Conservation (phyloP, 2,797 vertebrate genomes). For the Pogoniulus pusillus region DNA sequence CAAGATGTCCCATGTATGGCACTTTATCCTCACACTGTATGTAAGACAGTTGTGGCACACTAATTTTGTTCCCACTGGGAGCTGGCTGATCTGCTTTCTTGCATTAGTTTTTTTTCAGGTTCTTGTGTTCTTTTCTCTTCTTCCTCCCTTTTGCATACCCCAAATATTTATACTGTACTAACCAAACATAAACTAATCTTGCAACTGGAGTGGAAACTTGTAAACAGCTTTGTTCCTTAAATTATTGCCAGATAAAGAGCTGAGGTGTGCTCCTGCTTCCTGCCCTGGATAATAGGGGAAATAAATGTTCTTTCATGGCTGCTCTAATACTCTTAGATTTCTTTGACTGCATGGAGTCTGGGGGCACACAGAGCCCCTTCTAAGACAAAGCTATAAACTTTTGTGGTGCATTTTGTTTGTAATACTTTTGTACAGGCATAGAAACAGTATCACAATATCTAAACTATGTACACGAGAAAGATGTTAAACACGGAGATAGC, state of each 20-base stretch:
- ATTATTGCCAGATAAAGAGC: not conserved
- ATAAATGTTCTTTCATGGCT: not conserved
- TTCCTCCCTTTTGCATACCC: not conserved
- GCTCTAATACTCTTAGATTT: not conserved
- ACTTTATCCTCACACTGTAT: not conserved
- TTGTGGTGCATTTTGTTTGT: not conserved
- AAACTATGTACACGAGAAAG: not conserved
- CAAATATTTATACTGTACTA: not conserved
- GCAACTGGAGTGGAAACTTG: not conserved
- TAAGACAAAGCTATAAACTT: too few species aligned
- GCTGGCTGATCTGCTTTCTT: not conserved
- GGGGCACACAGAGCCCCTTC: not conserved
- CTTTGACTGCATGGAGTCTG: not conserved
- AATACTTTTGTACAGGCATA: not conserved
- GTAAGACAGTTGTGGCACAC: fast-evolving
- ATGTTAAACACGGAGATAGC: not conserved
- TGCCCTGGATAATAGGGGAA: not conserved
- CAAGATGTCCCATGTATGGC: not conserved
- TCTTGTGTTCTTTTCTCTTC: not conserved
- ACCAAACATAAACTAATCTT: not conserved
- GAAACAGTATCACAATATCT: not conserved
- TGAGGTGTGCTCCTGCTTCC: not conserved
- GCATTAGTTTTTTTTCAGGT: not conserved
- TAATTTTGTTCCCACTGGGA: not conserved
- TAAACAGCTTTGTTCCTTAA: not conserved